Evolutionary conservation across 2,113 vertebrate species (phyloP), one percentile per base, ranked within the genome.

Genomic region (Bagarius yarrelli): DNA sequence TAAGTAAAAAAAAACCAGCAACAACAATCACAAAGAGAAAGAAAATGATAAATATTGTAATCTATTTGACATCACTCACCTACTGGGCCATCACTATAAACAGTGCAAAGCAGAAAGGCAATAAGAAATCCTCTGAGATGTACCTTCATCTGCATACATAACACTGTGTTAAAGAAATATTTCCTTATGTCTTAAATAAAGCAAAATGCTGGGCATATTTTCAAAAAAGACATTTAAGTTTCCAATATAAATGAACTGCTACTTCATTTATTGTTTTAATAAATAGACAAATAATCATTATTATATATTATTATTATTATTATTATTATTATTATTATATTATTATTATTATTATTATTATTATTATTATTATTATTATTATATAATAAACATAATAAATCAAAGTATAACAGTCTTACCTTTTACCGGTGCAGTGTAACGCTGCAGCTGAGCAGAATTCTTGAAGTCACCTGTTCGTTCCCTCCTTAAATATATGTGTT

Each of bases 81-180:
- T 25, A 25, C 70, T 23, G 75, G 30, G 40, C 5, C 63, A 1
- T 13, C 44, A 63, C 47, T 53, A 47, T n/a, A 23, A 27, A 78
- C 72, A 25, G 44, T n/a, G 14, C 50, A 44, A n/a, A 59, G 60
- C 32, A 63, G 53, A 11, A 71, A 36, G 18, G 67, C 60, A 56
- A 18, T 57, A 21, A 78, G 9, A 55, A 52, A 47, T 57, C 18
- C 3, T 1, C 71, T 19, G 2, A 67, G 56, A 1, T 55, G 59
- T 12, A 56, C 11, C 53, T 83, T 56, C 83, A 84, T 79, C 76
- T 83, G 52, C 36, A 75, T 34, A 44, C 11, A 34, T 60, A 71
- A 71, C 5, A 61, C 25, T 63, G 11, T 52, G 44, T 72, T 32
- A 19, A 32, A 14, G 25, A 53, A 32, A 55, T 21, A 21, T 21